Evolutionary conservation across 2,888 invertebrate genomes (phyloP), one percentile per base, ranked within the genome.

Genomic region (Lepetodrilus schrolli): DNA sequence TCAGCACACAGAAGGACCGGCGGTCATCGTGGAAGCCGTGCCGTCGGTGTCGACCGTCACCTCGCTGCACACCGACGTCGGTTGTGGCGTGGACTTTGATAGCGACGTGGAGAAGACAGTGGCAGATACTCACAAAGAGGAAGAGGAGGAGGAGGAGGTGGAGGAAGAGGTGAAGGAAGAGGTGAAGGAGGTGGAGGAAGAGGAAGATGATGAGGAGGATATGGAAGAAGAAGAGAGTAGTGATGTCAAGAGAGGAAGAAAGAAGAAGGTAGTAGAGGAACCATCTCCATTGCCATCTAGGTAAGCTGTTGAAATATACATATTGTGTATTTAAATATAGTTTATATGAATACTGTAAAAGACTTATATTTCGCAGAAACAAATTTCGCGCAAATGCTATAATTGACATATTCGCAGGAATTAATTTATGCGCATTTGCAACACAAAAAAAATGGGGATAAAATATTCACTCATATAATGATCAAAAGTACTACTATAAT

Each of bases 1-100:
- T 7, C n/a, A 17, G 0, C 26, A 21, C 13, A 21, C 26, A 26
- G 26, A 30, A 4, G 30, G 30, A 23, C 13, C 13, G 8, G 7
- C n/a, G 2, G 30, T 8, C 83, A 17, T 81, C 81, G n/a, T 78
- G 82, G 17, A 74, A 78, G 13, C 23, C 37, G 21, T 10, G 36
- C 74, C 76, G n/a, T 77, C 38, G 37, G 37, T 70, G 21, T 20
- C 17, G 13, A 37, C 37, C 20, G 2, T 4, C n/a, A 17, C 58
- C 23, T 48, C 72, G 13, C 78, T 74, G n/a, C 37, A 13, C 10
- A 38, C 37, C 17, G 47, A 68, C 26, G 38, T 71, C 13, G 68
- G 38, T 4, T 51, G 69, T 5, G 58, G 58, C 30, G 58, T 34
- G 34, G 58, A 58, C 34, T 10, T 58, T 7, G 74, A 74, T 51